These are phyloP conservation scores for Baronia brevicornis DNA, from an alignment of 2,888 invertebrate species.

Conservation along the genomic window DNA sequence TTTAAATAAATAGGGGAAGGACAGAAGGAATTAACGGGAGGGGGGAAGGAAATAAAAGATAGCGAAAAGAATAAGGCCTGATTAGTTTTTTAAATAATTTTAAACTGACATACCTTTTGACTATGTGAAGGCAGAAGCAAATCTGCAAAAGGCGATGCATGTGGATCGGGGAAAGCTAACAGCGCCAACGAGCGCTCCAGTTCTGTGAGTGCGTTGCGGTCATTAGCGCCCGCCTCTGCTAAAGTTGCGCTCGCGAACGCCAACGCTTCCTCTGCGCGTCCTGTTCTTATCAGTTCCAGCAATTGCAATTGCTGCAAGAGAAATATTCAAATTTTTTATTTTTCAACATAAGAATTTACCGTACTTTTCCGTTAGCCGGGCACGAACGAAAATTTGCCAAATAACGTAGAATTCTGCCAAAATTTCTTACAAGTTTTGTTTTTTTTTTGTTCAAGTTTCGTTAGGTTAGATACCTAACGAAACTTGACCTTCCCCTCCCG, in stretches of 20 bases:
- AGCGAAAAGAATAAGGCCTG: too few relatives aligned
- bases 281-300: conserved; percentile 89
- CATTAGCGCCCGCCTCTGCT: conserved; percentile 91
- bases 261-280: conserved; percentile 90
- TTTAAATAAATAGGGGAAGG: too few relatives aligned
- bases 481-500: too few relatives aligned
- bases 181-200: conserved; percentile 95
- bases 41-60: too few relatives aligned
- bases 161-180: conserved; percentile 97
- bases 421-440: too few relatives aligned
- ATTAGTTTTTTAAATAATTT: too few relatives aligned
- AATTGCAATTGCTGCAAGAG: conserved; percentile 91
- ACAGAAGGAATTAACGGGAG: too few relatives aligned
- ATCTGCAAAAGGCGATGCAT: conserved; percentile 95
- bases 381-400: neutral
- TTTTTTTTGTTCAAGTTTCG: too few relatives aligned
- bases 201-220: conserved; percentile 83
- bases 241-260: conserved; percentile 93
- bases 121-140: conserved; percentile 94
- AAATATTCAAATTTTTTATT: neutral
- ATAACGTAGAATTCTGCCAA: too few relatives aligned
- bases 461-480: too few relatives aligned
- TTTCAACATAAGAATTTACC: neutral
- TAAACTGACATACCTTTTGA: conserved; percentile 81
- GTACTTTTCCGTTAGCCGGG: neutral